Evolutionary conservation across 2,113 vertebrate genomes (phyloP), one percentile per base, ranked within the genome.

Genomic region (Rallus limicola): DNA sequence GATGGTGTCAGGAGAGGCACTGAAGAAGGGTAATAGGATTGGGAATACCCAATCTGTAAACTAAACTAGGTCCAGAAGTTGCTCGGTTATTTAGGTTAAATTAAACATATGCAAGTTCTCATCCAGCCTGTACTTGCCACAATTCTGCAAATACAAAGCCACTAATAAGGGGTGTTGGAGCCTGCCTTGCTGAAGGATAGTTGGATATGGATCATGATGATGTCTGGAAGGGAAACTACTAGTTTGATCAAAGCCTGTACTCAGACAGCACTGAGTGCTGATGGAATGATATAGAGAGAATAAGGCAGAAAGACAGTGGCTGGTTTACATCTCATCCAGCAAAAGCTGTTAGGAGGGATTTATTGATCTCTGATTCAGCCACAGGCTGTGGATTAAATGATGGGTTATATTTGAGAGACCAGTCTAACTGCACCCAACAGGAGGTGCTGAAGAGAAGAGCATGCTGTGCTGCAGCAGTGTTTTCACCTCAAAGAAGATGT

Each of bases 201-300:
- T 85, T 96, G 91, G 95, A 93, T 92, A 93, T 85, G 92, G 84
- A 91, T 95, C 58, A 6, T 85, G 70, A 79, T 93, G 88, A 88
- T 93, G 93, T 96, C 86, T 95, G 69, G 88, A 96, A 97, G 96
- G 83, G 84, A 96, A 96, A 91, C 95, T 96, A 92, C 88, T 59
- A 78, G 92, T 94, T 92, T 96, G 92, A 94, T 96, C 96, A 96
- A 95, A 96, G 96, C 81, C 63, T 52, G 55, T 76, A 59, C 70
- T 96, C 69, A 95, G 90, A 88, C 88, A 92, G 65, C 7, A 4
- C 62, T 82, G 80, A 94, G 78, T 72, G 95, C 86, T 92, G 93
- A 95, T 95, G 83, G 83, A 94, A 80, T 93, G 95, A 96, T 93
- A 95, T 7, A 86, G 60, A 42, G 80, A 77, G 85, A 90, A 72